phyloP scores from a whole-genome alignment of 2,888 invertebrate species.

The Tortricodes alternella region DNA sequence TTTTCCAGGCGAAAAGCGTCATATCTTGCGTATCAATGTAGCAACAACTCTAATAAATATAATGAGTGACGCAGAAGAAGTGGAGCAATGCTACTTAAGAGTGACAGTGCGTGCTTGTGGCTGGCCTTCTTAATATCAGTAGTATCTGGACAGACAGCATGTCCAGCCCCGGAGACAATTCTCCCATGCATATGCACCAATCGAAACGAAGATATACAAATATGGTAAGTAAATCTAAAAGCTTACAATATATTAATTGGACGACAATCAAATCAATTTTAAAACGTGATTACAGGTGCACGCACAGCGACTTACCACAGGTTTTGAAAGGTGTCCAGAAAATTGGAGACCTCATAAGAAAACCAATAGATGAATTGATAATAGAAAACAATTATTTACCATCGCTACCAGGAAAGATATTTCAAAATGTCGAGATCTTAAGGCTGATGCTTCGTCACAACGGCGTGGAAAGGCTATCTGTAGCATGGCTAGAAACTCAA shows the following conservation, averaged over 20 bases:
- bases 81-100: slow-evolving; percentile 70
- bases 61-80: slow-evolving; percentile 63
- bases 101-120: slow-evolving; percentile 59
- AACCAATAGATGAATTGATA: slow-evolving; percentile 92
- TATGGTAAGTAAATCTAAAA: slow-evolving; percentile 84
- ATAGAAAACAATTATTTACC: slow-evolving; percentile 94
- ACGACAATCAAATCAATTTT: too few relatives aligned
- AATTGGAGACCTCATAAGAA: slow-evolving; percentile 85
- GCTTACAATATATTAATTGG: not conserved
- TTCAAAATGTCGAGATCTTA: slow-evolving; percentile 88
- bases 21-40: slow-evolving; percentile 11
- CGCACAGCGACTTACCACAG: slow-evolving; percentile 92
- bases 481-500: slow-evolving; percentile 90
- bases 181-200: slow-evolving; percentile 92
- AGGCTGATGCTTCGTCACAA: slow-evolving; percentile 93
- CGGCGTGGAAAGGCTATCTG: slow-evolving; percentile 90
- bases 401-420: slow-evolving; percentile 91
- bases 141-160: slow-evolving; percentile 62
- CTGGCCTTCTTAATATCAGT: slow-evolving; percentile 49
- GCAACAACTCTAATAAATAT: slow-evolving; percentile 58
- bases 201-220: slow-evolving; percentile 90
- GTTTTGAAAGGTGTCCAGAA: slow-evolving; percentile 89
- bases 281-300: slow-evolving; percentile 90
- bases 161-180: slow-evolving; percentile 90
- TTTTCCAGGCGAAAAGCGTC: slow-evolving; percentile 30